Evolutionary conservation across 2,113 vertebrate species (phyloP).

Genomic region (Gymnocephalus cernua): DNA sequence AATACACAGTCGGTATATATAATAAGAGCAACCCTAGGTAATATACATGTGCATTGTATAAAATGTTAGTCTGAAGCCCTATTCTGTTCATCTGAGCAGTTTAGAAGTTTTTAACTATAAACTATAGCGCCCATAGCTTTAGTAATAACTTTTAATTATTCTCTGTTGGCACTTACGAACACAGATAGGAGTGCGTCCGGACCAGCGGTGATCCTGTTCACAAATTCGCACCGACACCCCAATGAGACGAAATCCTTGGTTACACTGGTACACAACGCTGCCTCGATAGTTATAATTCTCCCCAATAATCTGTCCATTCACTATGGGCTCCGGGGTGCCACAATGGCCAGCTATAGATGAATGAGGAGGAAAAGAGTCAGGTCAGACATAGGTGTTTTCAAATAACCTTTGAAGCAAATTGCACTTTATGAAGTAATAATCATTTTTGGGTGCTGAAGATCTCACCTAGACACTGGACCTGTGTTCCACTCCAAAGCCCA

Average conservation of each 20-base stretch:
- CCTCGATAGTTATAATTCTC: constrained; percentile 98
- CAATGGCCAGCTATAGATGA: constrained; percentile 90
- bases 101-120: background rate
- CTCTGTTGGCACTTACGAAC: constrained; percentile 91
- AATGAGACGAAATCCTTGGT: constrained; percentile 95
- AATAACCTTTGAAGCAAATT: background rate
- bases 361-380: background rate
- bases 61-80: background rate
- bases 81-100: background rate
- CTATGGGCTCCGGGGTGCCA: constrained; percentile 92
- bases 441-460: background rate
- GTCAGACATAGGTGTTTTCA: background rate
- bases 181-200: constrained; percentile 94
- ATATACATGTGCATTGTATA: background rate
- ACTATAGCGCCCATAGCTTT: background rate
- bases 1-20: background rate
- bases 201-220: constrained; percentile 98
- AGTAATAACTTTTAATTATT: background rate
- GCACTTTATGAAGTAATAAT: background rate
- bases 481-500: constrained; percentile 96
- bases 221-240: constrained; percentile 97
- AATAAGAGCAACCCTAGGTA: constrained; percentile 7
- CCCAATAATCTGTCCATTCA: constrained; percentile 95
- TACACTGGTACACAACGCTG: constrained; percentile 97
- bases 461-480: constrained; percentile 94